Evolutionary conservation across 2,113 vertebrate species (phyloP).

Genomic region (Meleagris gallopavo): DNA sequence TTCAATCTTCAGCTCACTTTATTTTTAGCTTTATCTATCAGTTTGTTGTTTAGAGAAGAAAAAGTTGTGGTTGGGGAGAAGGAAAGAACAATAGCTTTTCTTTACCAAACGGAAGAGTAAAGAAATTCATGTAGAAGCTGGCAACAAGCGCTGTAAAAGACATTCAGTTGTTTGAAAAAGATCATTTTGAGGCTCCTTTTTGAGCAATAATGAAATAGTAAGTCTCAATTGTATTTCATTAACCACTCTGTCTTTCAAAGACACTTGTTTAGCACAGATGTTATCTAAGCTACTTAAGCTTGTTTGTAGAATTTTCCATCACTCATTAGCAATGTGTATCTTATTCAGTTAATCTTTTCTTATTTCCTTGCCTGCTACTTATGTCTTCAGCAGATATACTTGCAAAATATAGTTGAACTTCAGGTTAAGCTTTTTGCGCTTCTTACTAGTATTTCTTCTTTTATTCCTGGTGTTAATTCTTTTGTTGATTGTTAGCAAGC

Average conservation of each 20-base stretch:
- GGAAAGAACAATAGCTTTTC: not conserved
- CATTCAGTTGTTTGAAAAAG: not conserved
- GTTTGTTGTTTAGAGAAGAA: not conserved
- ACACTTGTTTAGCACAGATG: not conserved
- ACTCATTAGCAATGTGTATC: not conserved
- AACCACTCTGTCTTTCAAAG: not conserved
- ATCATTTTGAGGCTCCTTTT: not conserved
- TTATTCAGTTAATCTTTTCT: not conserved
- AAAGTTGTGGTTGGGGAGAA: not conserved
- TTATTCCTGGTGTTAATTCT: not conserved
- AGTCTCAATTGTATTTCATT: not conserved
- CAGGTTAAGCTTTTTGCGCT: fast-evolving
- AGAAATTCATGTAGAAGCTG: not conserved
- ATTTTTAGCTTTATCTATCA: not conserved
- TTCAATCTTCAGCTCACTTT: not conserved
- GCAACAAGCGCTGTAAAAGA: not conserved
- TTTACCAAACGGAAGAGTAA: not conserved
- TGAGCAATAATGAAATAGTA: not conserved
- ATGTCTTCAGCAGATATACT: not conserved
- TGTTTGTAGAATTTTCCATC: not conserved
- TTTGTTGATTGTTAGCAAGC: not conserved
- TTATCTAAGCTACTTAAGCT: not conserved
- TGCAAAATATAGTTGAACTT: not conserved
- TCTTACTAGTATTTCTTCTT: not conserved
- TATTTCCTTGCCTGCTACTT: not conserved